Evolutionary conservation across 2,113 vertebrate genomes (phyloP).

Genomic region (Australoheros scitulus): DNA sequence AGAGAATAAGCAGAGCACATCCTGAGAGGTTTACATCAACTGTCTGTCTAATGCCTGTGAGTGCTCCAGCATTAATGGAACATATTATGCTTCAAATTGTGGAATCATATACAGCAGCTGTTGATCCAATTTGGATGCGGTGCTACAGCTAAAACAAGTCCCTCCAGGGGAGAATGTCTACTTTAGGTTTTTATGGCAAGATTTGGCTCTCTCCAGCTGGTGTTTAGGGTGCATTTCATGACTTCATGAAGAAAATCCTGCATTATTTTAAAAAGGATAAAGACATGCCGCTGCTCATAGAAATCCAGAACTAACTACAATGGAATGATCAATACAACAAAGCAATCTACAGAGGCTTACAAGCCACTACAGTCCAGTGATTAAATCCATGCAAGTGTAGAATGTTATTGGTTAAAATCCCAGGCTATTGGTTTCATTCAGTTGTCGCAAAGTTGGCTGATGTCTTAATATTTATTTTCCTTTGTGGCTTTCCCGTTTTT

Average conservation of each 20-base stretch:
- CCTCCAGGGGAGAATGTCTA: slow-evolving; percentile 48
- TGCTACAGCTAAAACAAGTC: slow-evolving; percentile 69
- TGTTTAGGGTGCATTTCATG: slow-evolving; percentile 39
- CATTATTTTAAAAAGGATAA: slow-evolving; percentile 42
- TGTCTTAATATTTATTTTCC: slow-evolving; percentile 50
- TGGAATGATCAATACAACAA: slow-evolving; percentile 59
- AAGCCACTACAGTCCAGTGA: slow-evolving; percentile 55
- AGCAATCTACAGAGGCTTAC: slow-evolving; percentile 51
- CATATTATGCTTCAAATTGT: slow-evolving; percentile 80
- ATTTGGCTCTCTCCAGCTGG: slow-evolving; percentile 46
- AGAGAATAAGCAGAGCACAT: slow-evolving; percentile 75
- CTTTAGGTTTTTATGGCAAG: slow-evolving; percentile 54
- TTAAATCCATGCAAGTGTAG: slow-evolving; percentile 64
- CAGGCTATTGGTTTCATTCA: slow-evolving; percentile 52
- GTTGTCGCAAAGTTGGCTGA: slow-evolving; percentile 37
- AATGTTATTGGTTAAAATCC: slow-evolving; percentile 55
- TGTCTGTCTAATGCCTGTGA: slow-evolving; percentile 72
- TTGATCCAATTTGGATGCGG: slow-evolving; percentile 76
- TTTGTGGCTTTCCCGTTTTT: not conserved
- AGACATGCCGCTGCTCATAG: slow-evolving; percentile 52
- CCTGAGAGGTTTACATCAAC: slow-evolving; percentile 73
- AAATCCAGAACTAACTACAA: slow-evolving; percentile 48
- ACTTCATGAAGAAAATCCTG: slow-evolving; percentile 46
- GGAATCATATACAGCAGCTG: slow-evolving; percentile 81
- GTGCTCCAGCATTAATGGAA: slow-evolving; percentile 77